Evolutionary conservation across 2,797 vertebrate genomes (phyloP).

Genomic region (Tangara arthus): DNA sequence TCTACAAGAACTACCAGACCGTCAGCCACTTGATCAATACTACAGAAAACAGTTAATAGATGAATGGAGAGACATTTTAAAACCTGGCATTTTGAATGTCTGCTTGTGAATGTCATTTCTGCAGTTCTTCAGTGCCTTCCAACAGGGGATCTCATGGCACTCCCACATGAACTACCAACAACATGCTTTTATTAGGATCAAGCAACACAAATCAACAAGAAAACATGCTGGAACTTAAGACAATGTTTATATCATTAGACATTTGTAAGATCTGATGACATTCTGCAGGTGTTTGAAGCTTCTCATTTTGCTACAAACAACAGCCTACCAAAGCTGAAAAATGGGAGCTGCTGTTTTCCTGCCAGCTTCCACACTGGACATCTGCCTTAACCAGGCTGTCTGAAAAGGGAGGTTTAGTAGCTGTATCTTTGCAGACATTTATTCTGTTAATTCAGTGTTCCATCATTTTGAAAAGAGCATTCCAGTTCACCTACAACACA

Average conservation of each 20-base stretch:
- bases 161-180: conserved; percentile 15
- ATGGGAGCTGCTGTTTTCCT: neutral
- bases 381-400: neutral
- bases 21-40: conserved; percentile 32
- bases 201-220: conserved; percentile 30
- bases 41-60: conserved; percentile 4
- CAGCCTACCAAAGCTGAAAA: neutral
- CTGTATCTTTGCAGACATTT: neutral
- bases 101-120: neutral
- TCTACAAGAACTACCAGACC: conserved; percentile 45
- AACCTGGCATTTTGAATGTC: neutral
- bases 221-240: conserved; percentile 20
- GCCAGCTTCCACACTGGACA: neutral
- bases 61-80: neutral
- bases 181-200: neutral
- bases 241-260: neutral
- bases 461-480: neutral
- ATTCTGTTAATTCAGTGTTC: neutral
- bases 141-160: conserved; percentile 28
- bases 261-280: neutral
- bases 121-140: conserved; percentile 35
- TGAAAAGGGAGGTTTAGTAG: neutral
- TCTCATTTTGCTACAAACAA: conserved; percentile 1
- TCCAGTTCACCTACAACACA: conserved; percentile 41
- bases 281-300: neutral